phyloP scores from a whole-genome alignment of 1,140 invertebrate species.

The Globodera ellingtonae region DNA sequence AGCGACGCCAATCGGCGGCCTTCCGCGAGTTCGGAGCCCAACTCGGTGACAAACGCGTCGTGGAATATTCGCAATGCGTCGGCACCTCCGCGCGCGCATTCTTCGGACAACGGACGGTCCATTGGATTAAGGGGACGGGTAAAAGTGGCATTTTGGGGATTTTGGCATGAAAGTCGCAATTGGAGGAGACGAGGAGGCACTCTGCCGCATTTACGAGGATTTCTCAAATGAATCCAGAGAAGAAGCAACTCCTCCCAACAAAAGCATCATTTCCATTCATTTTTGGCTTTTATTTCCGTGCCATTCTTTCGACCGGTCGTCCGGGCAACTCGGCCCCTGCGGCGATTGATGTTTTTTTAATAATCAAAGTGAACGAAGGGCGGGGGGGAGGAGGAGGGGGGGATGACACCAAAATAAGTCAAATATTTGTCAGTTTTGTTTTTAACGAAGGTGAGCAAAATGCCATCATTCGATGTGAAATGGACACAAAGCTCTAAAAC shows the following conservation, averaged over 20 bases:
- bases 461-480: too few relatives aligned
- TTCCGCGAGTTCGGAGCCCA: conserved; percentile 26
- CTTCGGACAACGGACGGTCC: neutral
- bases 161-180: too few relatives aligned
- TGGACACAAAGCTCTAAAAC: too few relatives aligned
- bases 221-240: too few relatives aligned
- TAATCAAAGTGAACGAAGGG: neutral
- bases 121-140: conserved; percentile 1
- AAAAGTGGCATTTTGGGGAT: neutral
- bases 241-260: too few relatives aligned
- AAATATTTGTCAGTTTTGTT: neutral
- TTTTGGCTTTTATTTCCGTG: neutral
- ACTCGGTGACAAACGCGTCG: conserved; percentile 52
- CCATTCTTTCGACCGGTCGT: neutral
- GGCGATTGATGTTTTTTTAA: neutral
- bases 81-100: neutral
- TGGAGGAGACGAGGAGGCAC: too few relatives aligned
- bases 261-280: neutral
- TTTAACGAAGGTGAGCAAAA: neutral
- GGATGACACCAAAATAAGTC: too few relatives aligned
- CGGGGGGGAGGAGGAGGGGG: too few relatives aligned
- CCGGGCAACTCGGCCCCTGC: neutral
- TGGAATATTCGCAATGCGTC: conserved; percentile 25
- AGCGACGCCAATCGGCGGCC: conserved; percentile 32
- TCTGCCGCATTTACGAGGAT: neutral